Evolutionary conservation across 2,888 invertebrate genomes (phyloP), one percentile per base, ranked within the genome.

Genomic region (Coenonympha glycerion): DNA sequence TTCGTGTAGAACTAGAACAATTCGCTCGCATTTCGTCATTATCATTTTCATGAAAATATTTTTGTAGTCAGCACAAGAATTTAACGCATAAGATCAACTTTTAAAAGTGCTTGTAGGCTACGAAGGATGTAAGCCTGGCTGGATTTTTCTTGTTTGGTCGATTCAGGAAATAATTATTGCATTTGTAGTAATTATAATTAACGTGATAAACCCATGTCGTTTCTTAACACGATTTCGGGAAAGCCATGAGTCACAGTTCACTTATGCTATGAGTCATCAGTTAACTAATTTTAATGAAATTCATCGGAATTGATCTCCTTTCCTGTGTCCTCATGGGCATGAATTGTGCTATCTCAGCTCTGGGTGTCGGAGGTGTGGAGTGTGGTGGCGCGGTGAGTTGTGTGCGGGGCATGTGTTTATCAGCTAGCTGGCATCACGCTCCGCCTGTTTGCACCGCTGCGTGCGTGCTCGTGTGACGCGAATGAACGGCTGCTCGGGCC

Each of bases 381-480:
- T 19, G 26, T 9, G 15, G 40, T 28, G 24, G 37, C 39, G 37
- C n/a, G 46, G 28, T 33, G 48, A 44, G 49, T 28, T 19, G 37
- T 37, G 42, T 49, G 37, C 31, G 28, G 41, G 40, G 41, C 46
- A 45, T 59, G 58, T 62, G 61, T 66, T 66, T 65, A 64, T 66
- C 65, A 59, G 62, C 3, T 57, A 52, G 55, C 55, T 57, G 60
- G 55, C 66, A 66, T 68, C n/a, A n/a, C n/a, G n/a, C n/a, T n/a
- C 65, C 68, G 69, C 67, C 75, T 78, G 80, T 81, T 83, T 80
- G 81, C 81, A 75, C 78, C 76, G 71, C 76, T 77, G 73, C 71
- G 76, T 82, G 80, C 76, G 84, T 79, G 76, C 76, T 75, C 76
- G 80, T 81, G 79, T 64, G 81, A 84, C 82, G 85, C 83, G 85